These are phyloP conservation scores for Cantharis lateralis DNA, from an alignment of 2,888 invertebrate genomes.

Conservation along the genomic window DNA sequence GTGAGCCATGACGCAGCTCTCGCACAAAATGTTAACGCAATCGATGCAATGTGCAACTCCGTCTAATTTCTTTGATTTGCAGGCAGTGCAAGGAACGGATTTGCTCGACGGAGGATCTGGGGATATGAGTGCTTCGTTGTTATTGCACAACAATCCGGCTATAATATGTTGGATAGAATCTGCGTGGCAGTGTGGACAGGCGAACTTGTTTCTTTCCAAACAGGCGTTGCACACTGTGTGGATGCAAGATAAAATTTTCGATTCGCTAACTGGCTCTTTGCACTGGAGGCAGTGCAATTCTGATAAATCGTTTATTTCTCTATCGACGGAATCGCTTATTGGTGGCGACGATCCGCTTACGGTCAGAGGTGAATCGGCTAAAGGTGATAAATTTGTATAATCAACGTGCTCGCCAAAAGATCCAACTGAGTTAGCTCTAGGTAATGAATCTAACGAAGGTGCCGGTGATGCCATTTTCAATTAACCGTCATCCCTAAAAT, in stretches of 20 bases:
- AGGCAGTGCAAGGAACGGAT: constrained; percentile 86
- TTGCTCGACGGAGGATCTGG: constrained; percentile 50
- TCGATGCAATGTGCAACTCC: constrained; percentile 96
- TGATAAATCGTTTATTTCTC: constrained; percentile 53
- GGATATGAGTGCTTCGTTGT: constrained; percentile 50
- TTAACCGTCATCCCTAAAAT: constrained; percentile 84
- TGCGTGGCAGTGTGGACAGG: constrained; percentile 71
- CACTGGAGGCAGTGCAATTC: constrained; percentile 67
- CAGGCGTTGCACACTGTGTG: constrained; percentile 86
- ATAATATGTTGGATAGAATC: constrained; percentile 58
- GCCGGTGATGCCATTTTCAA: constrained; percentile 92
- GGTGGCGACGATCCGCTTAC: constrained; percentile 88
- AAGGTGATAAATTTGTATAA: constrained; percentile 65
- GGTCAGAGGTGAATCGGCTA: constrained; percentile 75
- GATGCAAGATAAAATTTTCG: constrained; percentile 81
- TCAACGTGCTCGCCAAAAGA: constrained; percentile 82
- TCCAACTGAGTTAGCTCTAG: constrained; percentile 89
- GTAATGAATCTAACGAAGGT: constrained; percentile 90
- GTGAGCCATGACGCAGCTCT: constrained; percentile 98
- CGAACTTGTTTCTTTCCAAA: constrained; percentile 77
- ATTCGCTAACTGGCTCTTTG: constrained; percentile 74
- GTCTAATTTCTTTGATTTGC: constrained; percentile 92
- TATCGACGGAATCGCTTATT: constrained; percentile 81
- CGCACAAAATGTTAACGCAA: constrained; percentile 94
- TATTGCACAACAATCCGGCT: constrained; percentile 49